Conservation (phyloP, 2,888 invertebrate genomes). For the Conistra vaccinii region DNA sequence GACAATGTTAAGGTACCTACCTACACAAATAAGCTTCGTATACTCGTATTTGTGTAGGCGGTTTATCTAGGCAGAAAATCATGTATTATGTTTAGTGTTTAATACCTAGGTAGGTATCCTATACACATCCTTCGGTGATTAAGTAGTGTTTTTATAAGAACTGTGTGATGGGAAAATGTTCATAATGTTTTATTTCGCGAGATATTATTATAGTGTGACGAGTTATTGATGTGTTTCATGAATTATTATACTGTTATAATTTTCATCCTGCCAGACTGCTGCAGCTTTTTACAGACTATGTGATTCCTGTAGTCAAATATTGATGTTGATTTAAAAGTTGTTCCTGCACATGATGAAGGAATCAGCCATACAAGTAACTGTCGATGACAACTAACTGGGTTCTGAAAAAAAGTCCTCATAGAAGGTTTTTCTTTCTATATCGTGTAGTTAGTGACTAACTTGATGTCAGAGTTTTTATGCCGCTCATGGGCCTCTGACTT, state of each 20-base stretch:
- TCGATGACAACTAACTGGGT: too few species aligned
- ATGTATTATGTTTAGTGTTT: constrained; percentile 12
- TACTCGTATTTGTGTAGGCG: constrained; percentile 6
- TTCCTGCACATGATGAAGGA: background rate
- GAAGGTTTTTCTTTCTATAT: too few species aligned
- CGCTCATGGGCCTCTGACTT: too few species aligned
- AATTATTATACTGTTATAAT: background rate
- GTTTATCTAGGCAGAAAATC: background rate
- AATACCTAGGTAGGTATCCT: background rate
- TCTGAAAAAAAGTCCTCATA: background rate
- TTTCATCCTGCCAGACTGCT: background rate
- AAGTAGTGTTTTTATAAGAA: background rate
- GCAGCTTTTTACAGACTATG: background rate
- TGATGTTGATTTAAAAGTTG: background rate
- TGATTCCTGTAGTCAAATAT: background rate
- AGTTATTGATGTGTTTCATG: background rate
- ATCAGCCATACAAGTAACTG: background rate
- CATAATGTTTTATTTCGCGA: too few species aligned
- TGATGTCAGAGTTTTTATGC: too few species aligned
- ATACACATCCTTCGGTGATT: background rate
- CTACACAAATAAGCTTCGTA: background rate
- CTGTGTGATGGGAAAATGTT: background rate
- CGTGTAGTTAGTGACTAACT: too few species aligned
- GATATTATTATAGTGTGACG: background rate
- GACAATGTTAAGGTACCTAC: background rate